Evolutionary conservation across 2,888 invertebrate genomes (phyloP), one percentile per base, ranked within the genome.

Genomic region (Metacarcinus magister): DNA sequence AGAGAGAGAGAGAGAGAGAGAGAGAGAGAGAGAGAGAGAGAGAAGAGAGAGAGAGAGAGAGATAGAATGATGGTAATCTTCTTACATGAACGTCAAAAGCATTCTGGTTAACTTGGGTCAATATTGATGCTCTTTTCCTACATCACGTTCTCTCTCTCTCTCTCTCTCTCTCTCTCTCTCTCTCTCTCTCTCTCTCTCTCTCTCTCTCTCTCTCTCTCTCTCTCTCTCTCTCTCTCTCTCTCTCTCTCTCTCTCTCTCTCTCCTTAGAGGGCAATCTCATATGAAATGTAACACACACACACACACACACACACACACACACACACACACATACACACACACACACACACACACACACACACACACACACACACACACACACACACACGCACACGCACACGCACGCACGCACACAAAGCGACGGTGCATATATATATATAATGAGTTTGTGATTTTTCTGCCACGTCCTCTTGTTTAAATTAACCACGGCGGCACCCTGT

Each of bases 141-240:
- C 48, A 48, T 48, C 10, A 48, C 48, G 7, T 23, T 1, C 67
- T 67, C 67, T 67, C 67, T 67, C 67, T 67, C 67, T 67, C 67
- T 67, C 67, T 67, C 67, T 67, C 67, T 67, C 67, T 67, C 67
- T 67, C 67, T 67, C 67, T 67, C 67, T 67, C 67, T 67, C 67
- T 67, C 67, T 67, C 67, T 67, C 67, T 67, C 67, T 67, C 67
- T 67, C 67, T 67, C 67, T 67, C 67, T 67, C 67, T 67, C 67
- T 67, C 67, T 67, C 67, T 67, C 67, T 67, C 67, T 67, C 67
- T 67, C 60, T 60, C 60, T 60, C 67, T 67, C 67, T 67, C 67
- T 67, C 67, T 67, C 48, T 48, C 48, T 48, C n/a, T n/a, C n/a
- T n/a, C n/a, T n/a, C n/a, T n/a, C n/a, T n/a, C n/a, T n/a, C n/a